Base-by-base conservation (phyloP, 2,113 vertebrate genomes). In the Orycteropus afer region DNA sequence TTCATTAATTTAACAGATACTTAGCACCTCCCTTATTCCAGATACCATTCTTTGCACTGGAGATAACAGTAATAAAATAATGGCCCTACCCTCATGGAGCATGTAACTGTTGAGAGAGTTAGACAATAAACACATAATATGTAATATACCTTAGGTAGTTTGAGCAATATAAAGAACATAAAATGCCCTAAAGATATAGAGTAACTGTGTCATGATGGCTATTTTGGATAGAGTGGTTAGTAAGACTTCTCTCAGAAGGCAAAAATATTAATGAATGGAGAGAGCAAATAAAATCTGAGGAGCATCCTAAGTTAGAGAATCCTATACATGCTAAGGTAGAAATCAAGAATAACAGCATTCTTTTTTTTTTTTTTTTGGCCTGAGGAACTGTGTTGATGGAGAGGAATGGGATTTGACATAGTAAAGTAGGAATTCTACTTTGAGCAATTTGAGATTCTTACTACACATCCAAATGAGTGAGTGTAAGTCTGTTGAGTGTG, bases 1-100 rank as follows among this genome's bases (percentile, higher is more conserved):
- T 20, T 85, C 13, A 27, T 93, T 76, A 84, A 89, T 86, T 67
- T 49, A 93, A 57, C 63, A 85, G 92, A 93, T 67, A 73, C 40
- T 55, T 89, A 63, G n/a, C 71, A 34, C 45, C 37, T 74, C 14
- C 73, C 20, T 80, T 85, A 34, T 63, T 10, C 42, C 61, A 79
- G 53, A 79, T 89, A 53, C 32, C 74, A 29, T 85, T 92, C 47
- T 79, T 79, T 15, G 4, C 89, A 82, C n/a, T 78, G 73, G 77
- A 78, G 27, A 61, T 61, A 87, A 6, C 32, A 73, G 17, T 40
- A 87, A 2, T 55, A 83, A 49, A 86, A 76, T 95, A 65, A 87
- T 59, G 14, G 76, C 63, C 49, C 45, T 76, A 22, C 20, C 59
- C 47, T 91, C 59, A 53, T 40, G 15, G 20, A 76, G 7, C n/a